Percentiles rank a stretch among this genome's conserved stretches.
phyloP scores from a whole-genome alignment of 2,888 invertebrate genomes.

The Pseudococcus jackbeardsleyi region DNA sequence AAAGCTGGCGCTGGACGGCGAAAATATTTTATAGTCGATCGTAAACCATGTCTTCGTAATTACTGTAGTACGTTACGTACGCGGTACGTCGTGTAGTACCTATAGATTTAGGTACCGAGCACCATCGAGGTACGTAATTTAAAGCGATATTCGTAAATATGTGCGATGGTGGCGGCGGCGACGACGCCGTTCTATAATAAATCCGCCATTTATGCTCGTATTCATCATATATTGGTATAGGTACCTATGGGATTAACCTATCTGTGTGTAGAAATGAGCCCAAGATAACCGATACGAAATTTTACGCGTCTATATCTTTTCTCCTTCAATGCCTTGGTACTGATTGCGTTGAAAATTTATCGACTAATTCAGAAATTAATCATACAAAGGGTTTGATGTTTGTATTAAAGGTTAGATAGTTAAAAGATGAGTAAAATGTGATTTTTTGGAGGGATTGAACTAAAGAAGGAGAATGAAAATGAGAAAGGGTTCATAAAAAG shows the following conservation, averaged over 20 bases:
- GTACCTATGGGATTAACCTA: background rate
- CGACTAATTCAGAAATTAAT: too few relatives aligned
- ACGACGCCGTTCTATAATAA: background rate
- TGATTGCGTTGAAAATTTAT: too few relatives aligned
- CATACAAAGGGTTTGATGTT: too few relatives aligned
- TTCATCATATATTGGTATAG: background rate
- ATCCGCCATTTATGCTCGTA: background rate
- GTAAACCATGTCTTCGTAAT: constrained; percentile 49
- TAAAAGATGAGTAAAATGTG: too few relatives aligned
- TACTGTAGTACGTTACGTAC: background rate
- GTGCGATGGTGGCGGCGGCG: background rate
- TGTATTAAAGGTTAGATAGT: too few relatives aligned
- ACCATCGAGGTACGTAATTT: constrained; percentile 37
- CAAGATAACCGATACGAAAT: background rate
- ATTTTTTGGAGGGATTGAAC: too few relatives aligned
- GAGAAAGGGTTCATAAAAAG: too few relatives aligned
- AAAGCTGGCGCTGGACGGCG: background rate
- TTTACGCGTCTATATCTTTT: background rate
- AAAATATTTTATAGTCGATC: constrained; percentile 52
- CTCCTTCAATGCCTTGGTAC: too few relatives aligned
- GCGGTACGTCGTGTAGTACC: background rate
- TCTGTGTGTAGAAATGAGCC: background rate
- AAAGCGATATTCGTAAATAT: constrained; percentile 44
- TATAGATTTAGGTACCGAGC: background rate
- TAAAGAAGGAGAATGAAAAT: too few relatives aligned